A percentile compares a stretch with the other conserved stretches of the same genome.
Evolutionary conservation across 2,888 invertebrate species (phyloP).

Genomic region (Hetaerina titia): DNA sequence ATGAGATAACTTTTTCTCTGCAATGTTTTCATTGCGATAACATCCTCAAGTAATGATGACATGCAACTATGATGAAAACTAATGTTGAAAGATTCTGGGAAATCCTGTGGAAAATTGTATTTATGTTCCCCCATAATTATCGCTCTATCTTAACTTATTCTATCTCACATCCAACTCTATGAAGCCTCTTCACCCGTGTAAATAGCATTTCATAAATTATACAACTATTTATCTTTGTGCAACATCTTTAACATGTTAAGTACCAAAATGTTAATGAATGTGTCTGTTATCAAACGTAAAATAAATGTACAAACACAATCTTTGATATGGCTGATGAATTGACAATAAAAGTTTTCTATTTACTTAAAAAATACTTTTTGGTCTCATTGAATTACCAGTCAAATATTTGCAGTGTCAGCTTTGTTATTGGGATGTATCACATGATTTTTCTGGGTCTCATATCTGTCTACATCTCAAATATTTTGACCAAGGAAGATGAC

Average conservation of each 20-base stretch:
- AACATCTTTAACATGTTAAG: neutral
- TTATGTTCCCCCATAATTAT: too few relatives aligned
- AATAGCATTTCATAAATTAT: conserved; percentile 3
- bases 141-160: neutral
- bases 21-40: too few relatives aligned
- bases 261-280: neutral
- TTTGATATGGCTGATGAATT: neutral
- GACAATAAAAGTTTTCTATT: neutral
- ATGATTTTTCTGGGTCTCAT: too few relatives aligned
- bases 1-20: too few relatives aligned
- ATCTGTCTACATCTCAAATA: too few relatives aligned
- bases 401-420: too few relatives aligned
- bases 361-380: neutral
- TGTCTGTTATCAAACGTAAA: neutral
- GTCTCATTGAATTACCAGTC: neutral
- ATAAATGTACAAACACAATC: neutral
- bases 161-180: neutral
- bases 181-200: neutral
- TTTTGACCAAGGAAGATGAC: too few relatives aligned
- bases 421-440: too few relatives aligned
- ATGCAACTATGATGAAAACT: too few relatives aligned
- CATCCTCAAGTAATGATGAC: too few relatives aligned
- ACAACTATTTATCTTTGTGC: neutral
- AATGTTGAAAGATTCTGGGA: too few relatives aligned
- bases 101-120: too few relatives aligned